Evolutionary conservation across 2,888 invertebrate species (phyloP).

Genomic region (Chrysina gloriosa): DNA sequence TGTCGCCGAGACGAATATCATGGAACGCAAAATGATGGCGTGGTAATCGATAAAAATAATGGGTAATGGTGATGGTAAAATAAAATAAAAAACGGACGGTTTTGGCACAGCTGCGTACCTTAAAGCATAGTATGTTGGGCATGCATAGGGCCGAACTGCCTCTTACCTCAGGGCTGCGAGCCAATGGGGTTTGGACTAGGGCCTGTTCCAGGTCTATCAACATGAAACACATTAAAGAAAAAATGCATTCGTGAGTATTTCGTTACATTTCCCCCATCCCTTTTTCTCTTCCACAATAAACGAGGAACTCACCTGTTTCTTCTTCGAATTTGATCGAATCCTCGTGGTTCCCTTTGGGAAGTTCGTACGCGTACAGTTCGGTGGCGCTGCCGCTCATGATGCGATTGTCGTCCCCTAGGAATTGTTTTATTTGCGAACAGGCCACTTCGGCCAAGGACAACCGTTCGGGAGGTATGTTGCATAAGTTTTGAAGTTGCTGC

Average conservation of each 20-base stretch:
- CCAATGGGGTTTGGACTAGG: constrained; percentile 59
- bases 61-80: constrained; percentile 1
- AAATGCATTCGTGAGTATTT: not conserved
- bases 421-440: constrained; percentile 75
- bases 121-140: constrained; percentile 88
- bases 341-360: constrained; percentile 63
- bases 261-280: not conserved
- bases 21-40: not conserved
- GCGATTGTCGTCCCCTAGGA: constrained; percentile 66
- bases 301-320: constrained; percentile 30
- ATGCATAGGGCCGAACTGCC: constrained; percentile 83
- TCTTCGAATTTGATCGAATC: constrained; percentile 32
- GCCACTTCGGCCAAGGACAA: constrained; percentile 79
- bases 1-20: too few relatives aligned
- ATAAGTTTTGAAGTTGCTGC: constrained; percentile 74
- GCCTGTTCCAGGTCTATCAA: constrained; percentile 57
- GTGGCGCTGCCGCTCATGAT: constrained; percentile 67
- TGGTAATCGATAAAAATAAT: too few relatives aligned
- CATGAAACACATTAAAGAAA: constrained; percentile 27
- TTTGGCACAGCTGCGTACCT: constrained; percentile 72
- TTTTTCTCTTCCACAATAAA: not conserved
- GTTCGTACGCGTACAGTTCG: constrained; percentile 77
- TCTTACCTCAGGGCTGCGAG: constrained; percentile 72
- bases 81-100: constrained; percentile 21
- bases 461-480: constrained; percentile 71